Conservation (phyloP, 2,113 vertebrate genomes). For the mouse (Mus musculus) region DNA sequence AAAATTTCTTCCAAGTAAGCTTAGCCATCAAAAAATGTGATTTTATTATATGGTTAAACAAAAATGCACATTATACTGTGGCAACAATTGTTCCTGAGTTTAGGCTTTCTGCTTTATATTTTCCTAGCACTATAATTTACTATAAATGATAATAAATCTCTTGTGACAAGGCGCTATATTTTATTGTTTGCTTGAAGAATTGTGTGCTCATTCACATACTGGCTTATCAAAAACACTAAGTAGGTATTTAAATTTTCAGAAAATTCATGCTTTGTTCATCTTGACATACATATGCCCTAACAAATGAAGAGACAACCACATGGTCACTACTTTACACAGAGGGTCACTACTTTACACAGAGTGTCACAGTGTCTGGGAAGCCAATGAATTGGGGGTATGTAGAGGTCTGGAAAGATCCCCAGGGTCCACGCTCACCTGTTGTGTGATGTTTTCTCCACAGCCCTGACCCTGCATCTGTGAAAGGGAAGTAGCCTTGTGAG, state of each 20-base stretch:
- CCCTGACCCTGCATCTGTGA: background rate
- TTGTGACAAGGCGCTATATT: background rate
- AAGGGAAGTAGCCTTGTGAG: background rate
- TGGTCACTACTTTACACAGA: background rate
- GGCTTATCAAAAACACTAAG: background rate
- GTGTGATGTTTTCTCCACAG: background rate
- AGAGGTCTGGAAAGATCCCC: background rate
- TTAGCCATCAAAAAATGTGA: conserved; percentile 58
- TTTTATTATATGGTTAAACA: conserved; percentile 65
- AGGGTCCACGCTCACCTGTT: background rate
- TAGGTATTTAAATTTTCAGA: background rate
- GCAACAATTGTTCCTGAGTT: background rate
- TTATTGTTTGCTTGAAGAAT: background rate
- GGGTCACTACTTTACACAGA: background rate
- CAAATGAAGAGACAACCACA: background rate
- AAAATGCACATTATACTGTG: background rate
- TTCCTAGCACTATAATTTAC: conserved; percentile 15
- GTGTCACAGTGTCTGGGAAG: background rate
- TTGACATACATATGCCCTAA: background rate
- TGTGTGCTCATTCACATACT: background rate
- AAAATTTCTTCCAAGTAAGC: conserved; percentile 55
- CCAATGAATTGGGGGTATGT: background rate
- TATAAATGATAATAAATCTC: background rate
- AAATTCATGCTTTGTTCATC: background rate
- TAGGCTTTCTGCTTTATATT: background rate